These are phyloP conservation scores for Chamaea fasciata DNA, from an alignment of 2,113 vertebrate genomes.

Conservation along the genomic window DNA sequence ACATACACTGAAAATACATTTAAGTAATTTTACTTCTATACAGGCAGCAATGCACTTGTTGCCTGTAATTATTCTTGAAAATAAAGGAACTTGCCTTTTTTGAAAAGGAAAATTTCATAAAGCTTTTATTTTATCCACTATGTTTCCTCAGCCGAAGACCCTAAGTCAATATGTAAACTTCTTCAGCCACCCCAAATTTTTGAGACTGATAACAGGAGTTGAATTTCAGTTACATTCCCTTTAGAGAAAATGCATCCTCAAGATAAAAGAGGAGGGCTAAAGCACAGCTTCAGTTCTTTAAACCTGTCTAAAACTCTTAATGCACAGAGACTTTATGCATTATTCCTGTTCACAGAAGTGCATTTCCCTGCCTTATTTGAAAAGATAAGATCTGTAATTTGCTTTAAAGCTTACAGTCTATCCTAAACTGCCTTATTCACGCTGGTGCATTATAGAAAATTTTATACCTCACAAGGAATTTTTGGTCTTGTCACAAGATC, in stretches of 20 bases:
- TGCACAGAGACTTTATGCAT: neutral
- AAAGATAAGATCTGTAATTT: neutral
- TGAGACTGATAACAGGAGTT: neutral
- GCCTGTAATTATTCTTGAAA: neutral
- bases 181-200: neutral
- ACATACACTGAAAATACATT: neutral
- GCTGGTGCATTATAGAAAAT: neutral
- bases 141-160: neutral
- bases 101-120: neutral
- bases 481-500: neutral
- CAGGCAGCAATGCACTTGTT: neutral
- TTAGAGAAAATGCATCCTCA: neutral
- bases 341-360: neutral
- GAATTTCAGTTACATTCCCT: neutral
- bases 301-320: neutral
- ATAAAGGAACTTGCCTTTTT: neutral
- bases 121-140: neutral
- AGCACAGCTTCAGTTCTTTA: neutral
- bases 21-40: neutral
- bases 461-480: neutral
- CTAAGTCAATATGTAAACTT: neutral
- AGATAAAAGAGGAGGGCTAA: neutral
- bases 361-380: neutral
- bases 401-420: neutral
- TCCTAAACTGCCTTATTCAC: neutral